A percentile compares a stretch with the other conserved stretches of the same genome.
phyloP scores from a whole-genome alignment of 2,797 vertebrate species.

The Parotocinclus haroldoi region DNA sequence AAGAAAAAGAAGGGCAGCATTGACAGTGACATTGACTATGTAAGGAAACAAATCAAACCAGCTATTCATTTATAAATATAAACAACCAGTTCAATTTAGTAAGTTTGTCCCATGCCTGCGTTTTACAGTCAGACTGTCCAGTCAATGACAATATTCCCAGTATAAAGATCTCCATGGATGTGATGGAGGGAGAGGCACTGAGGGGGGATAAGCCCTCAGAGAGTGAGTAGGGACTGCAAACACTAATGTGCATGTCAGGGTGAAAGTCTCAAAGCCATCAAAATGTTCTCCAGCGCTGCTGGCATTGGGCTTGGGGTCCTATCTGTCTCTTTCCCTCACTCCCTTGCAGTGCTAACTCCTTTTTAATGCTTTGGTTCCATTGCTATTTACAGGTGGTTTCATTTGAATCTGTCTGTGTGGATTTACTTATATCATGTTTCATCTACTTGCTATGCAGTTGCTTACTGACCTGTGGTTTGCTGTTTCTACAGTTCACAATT shows the following conservation, averaged over 20 bases:
- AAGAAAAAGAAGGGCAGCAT: constrained; percentile 90
- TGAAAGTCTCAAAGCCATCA: constrained; percentile 2
- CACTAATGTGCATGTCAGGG: background rate
- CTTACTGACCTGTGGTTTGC: background rate
- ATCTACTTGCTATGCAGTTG: background rate
- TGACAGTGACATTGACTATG: constrained; percentile 92
- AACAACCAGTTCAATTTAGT: background rate
- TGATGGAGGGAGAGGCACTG: constrained; percentile 94
- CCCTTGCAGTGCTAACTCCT: too few relatives aligned
- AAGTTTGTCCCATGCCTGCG: constrained; percentile 30
- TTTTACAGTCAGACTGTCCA: constrained; percentile 47
- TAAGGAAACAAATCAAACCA: constrained; percentile 64
- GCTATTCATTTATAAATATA: too few relatives aligned
- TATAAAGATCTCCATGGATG: constrained; percentile 99
- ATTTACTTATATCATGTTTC: background rate
- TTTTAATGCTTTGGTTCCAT: constrained; percentile 5
- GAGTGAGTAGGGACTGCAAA: constrained; percentile 84
- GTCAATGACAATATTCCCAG: constrained; percentile 86
- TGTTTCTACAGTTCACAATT: background rate
- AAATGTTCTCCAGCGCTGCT: background rate
- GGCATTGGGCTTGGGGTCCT: constrained; percentile 8
- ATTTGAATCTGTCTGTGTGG: background rate
- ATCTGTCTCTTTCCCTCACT: background rate
- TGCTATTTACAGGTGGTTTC: background rate
- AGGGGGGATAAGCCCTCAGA: constrained; percentile 88